phyloP scores from a whole-genome alignment of 2,113 vertebrate genomes.

The Tachycineta bicolor region DNA sequence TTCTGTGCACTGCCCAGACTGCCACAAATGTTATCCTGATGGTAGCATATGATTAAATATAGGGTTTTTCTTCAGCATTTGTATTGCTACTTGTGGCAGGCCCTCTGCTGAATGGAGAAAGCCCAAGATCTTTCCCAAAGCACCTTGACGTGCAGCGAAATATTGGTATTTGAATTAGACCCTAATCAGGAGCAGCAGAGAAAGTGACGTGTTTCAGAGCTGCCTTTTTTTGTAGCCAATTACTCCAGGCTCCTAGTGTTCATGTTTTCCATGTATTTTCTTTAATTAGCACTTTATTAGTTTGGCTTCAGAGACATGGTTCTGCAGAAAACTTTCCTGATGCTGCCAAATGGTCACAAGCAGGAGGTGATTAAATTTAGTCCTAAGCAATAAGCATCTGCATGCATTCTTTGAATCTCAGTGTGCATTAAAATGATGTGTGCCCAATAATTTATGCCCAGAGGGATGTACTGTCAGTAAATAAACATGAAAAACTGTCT shows the following conservation, averaged over 20 bases:
- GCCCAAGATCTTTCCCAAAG: conserved; percentile 64
- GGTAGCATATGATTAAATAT: conserved; percentile 64
- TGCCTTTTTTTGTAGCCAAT: conserved; percentile 91
- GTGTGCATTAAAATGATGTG: conserved; percentile 60
- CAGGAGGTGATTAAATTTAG: conserved; percentile 78
- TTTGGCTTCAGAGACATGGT: conserved; percentile 78
- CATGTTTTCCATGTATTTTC: conserved; percentile 84
- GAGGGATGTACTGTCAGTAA: conserved; percentile 53
- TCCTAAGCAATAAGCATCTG: conserved; percentile 65
- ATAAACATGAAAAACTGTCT: conserved; percentile 26
- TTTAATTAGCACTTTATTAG: conserved; percentile 92
- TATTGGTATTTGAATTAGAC: conserved; percentile 86
- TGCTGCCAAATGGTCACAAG: conserved; percentile 77
- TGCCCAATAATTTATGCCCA: conserved; percentile 61
- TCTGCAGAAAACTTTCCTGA: conserved; percentile 68
- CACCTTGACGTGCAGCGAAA: conserved; percentile 78
- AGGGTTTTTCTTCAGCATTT: conserved; percentile 3
- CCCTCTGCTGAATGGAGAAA: conserved; percentile 56
- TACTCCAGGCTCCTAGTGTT: conserved; percentile 86
- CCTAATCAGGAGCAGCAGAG: conserved; percentile 84
- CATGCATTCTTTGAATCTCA: conserved; percentile 55
- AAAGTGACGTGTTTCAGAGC: conserved; percentile 75
- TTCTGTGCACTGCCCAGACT: conserved; percentile 9
- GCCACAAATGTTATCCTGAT: conserved; percentile 25
- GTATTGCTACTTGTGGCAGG: conserved; percentile 64